Evolutionary conservation across 2,797 vertebrate genomes (phyloP).

Genomic region (Periophthalmus magnuspinnatus): DNA sequence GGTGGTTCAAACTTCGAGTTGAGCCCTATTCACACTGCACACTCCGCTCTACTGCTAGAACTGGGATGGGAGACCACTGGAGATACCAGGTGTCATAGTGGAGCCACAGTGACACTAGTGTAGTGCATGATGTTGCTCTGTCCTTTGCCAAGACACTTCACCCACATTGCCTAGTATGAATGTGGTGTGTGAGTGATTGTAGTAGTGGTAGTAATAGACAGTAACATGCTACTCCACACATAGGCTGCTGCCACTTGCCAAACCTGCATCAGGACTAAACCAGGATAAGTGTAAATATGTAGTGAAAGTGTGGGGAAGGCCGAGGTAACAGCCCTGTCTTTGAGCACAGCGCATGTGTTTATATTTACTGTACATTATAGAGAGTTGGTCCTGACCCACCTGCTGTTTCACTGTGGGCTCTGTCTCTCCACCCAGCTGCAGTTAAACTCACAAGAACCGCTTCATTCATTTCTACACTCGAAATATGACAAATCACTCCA

Average conservation of each 20-base stretch:
- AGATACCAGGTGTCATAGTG: no score
- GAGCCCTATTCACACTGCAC: no score
- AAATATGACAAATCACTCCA: conserved; percentile 63
- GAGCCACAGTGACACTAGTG: no score
- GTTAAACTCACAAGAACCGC: conserved; percentile 75
- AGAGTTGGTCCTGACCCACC: conserved; percentile 62
- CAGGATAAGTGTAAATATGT: neutral
- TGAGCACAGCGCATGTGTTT: conserved; percentile 68
- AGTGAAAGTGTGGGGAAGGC: conserved; percentile 38
- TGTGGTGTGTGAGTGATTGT: no score
- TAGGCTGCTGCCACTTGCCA: no score
- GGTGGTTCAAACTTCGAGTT: neutral
- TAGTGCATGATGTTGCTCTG: no score
- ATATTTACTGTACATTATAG: conserved; percentile 75
- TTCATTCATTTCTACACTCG: conserved; percentile 70
- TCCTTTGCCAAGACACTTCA: no score
- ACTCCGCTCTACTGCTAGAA: neutral
- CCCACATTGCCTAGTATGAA: neutral
- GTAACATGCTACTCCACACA: no score
- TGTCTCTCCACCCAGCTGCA: conserved; percentile 65
- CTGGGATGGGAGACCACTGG: neutral
- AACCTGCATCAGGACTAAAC: neutral
- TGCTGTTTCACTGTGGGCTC: conserved; percentile 60
- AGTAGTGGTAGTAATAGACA: no score
- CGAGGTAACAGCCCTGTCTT: conserved; percentile 56